Evolutionary conservation across 2,797 vertebrate genomes (phyloP).

Genomic region (Epinephelus malabaricus): DNA sequence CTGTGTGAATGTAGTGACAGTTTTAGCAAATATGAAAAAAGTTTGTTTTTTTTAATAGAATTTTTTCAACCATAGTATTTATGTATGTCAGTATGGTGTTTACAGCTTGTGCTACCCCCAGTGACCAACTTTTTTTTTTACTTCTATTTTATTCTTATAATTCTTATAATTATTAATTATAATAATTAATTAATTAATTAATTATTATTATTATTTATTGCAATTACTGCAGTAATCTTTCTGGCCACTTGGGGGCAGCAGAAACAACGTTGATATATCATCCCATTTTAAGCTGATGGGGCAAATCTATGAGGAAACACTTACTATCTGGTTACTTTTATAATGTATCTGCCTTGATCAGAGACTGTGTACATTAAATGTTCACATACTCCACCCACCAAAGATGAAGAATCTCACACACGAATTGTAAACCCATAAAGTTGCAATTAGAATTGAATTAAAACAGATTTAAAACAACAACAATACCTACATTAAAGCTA

Average conservation of each 20-base stretch:
- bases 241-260: not conserved
- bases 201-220: not conserved
- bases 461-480: not conserved
- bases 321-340: not conserved
- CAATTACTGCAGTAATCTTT: not conserved
- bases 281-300: not conserved
- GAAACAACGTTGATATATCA: not conserved
- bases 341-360: not conserved
- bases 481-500: not conserved
- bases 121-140: no score
- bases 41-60: no score
- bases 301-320: not conserved
- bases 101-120: no score
- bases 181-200: no score
- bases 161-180: no score
- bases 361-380: not conserved
- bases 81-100: no score
- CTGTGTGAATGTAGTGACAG: no score
- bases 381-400: not conserved
- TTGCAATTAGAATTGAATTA: not conserved
- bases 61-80: no score
- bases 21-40: no score
- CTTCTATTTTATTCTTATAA: no score
- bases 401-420: not conserved
- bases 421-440: not conserved